Evolutionary conservation across 2,797 vertebrate species (phyloP).

Genomic region (Chaenodraco wilsoni): DNA sequence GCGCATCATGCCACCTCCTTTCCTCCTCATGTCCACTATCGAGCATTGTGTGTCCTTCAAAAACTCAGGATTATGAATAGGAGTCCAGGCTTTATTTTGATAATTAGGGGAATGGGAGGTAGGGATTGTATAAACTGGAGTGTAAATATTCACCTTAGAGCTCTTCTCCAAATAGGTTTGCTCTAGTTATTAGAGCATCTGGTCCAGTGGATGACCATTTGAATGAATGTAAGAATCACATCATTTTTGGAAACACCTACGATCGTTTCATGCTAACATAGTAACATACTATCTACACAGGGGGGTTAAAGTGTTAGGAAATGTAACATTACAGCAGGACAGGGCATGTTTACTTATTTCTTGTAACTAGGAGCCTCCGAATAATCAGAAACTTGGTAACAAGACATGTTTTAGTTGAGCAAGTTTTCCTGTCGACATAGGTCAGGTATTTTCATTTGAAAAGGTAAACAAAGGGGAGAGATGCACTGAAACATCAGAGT

Average conservation of each 20-base stretch:
- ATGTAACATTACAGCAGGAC: slow-evolving; percentile 21
- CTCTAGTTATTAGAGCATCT: slow-evolving; percentile 58
- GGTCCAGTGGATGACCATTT: slow-evolving; percentile 51
- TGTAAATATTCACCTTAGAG: slow-evolving; percentile 67
- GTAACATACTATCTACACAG: slow-evolving; percentile 28
- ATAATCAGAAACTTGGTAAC: slow-evolving; percentile 46
- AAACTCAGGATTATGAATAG: slow-evolving; percentile 45
- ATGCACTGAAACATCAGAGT: slow-evolving; percentile 51
- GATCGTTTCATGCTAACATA: slow-evolving; percentile 21
- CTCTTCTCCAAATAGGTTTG: slow-evolving; percentile 61
- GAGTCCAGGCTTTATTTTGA: slow-evolving; percentile 64
- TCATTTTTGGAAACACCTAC: slow-evolving; percentile 14
- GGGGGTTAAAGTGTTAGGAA: slow-evolving; percentile 8
- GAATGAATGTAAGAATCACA: slow-evolving; percentile 35
- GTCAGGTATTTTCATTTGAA: slow-evolving; percentile 49
- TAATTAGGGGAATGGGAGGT: slow-evolving; percentile 66
- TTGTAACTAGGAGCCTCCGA: slow-evolving; percentile 22
- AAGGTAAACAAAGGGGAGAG: slow-evolving; percentile 45
- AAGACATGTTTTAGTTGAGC: slow-evolving; percentile 26
- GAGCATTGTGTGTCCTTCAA: slow-evolving; percentile 46
- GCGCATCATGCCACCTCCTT: slow-evolving; percentile 78
- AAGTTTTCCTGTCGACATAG: slow-evolving; percentile 41
- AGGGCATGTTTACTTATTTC: slow-evolving; percentile 29
- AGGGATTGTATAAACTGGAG: slow-evolving; percentile 57
- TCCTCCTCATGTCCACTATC: slow-evolving; percentile 52